phyloP scores from a whole-genome alignment of 2,797 vertebrate genomes.

The Peromyscus eremicus region DNA sequence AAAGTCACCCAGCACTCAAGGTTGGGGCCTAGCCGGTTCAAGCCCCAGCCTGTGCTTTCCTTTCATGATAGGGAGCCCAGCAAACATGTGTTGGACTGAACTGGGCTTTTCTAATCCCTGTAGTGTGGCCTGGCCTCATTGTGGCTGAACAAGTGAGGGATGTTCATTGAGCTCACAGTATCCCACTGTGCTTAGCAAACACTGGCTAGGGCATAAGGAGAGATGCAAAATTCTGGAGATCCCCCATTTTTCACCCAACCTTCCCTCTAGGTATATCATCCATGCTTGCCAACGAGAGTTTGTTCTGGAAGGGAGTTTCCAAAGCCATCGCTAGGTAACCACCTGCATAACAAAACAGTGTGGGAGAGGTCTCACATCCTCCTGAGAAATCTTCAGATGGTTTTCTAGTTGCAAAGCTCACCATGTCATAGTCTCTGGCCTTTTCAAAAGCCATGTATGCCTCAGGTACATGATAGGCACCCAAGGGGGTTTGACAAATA shows the following conservation, averaged over 20 bases:
- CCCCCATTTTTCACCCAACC: not conserved
- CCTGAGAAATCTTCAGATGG: not conserved
- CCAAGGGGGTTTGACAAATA: not conserved
- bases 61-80: not conserved
- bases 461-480: not conserved
- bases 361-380: not conserved
- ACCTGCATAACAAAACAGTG: not conserved
- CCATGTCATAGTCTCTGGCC: not conserved
- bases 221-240: not conserved
- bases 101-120: not conserved
- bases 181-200: no score
- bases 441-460: not conserved
- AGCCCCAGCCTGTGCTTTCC: not conserved
- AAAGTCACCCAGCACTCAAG: not conserved
- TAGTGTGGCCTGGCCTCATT: not conserved
- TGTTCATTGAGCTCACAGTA: not conserved
- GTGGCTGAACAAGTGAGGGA: not conserved
- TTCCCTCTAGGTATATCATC: not conserved
- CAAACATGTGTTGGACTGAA: not conserved
- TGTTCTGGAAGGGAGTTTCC: not conserved
- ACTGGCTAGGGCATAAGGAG: not conserved
- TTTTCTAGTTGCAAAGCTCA: not conserved
- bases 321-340: not conserved
- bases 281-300: not conserved
- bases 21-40: not conserved